Evolutionary conservation across 2,113 vertebrate genomes (phyloP).

Genomic region (Menura novaehollandiae): DNA sequence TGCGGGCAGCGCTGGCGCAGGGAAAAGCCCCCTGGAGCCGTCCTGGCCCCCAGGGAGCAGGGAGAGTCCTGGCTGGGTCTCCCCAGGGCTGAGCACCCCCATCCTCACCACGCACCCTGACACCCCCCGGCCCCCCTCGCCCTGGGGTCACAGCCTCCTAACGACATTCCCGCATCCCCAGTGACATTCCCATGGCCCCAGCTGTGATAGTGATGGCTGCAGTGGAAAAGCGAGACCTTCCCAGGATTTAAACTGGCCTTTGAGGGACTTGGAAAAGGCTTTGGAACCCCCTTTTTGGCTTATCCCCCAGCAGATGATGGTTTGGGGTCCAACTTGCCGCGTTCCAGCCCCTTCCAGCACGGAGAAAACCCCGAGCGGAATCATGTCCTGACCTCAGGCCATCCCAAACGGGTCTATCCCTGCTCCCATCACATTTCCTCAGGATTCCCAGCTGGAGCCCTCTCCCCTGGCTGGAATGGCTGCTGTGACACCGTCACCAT

Average conservation of each 20-base stretch:
- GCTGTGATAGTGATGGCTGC: accelerated
- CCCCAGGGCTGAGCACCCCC: background rate
- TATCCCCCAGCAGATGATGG: accelerated
- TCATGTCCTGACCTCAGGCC: accelerated
- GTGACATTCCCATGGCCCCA: background rate
- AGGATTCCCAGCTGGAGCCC: background rate
- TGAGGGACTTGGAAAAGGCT: background rate
- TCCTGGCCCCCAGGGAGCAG: background rate
- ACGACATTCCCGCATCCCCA: accelerated
- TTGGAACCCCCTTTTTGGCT: accelerated
- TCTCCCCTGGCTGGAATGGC: background rate
- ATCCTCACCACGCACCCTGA: accelerated
- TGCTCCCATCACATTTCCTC: background rate
- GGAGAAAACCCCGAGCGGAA: accelerated
- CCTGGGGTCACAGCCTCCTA: background rate
- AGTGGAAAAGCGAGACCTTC: background rate
- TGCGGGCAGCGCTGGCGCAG: background rate
- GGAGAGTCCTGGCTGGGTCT: background rate
- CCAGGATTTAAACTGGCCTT: background rate
- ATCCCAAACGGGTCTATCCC: background rate
- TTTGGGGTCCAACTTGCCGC: accelerated
- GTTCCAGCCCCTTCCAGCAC: accelerated
- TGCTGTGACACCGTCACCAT: background rate
- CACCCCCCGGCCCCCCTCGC: accelerated
- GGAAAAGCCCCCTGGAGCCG: background rate